Evolutionary conservation across 1,140 invertebrate species (phyloP), one percentile per base, ranked within the genome.

Genomic region (Heterodera schachtii): DNA sequence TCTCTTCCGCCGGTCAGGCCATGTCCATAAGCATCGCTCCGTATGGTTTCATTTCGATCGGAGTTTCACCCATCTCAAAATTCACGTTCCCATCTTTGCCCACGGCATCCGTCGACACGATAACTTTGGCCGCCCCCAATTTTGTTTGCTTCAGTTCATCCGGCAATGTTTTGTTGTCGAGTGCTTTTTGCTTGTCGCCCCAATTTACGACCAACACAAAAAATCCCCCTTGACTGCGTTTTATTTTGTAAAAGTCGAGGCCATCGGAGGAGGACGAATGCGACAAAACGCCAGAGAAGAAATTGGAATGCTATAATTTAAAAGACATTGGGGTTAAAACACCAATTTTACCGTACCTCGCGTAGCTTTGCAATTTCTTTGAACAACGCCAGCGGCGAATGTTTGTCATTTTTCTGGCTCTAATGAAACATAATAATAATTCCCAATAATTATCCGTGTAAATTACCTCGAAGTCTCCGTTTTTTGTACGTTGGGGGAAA

Each of bases 291-390:
- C 75, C 75, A 49, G 66, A 41, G 43, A 21, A 16, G 66, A 76
- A 76, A 47, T 76, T 66, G 21, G 75, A 52, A 44, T 76, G 31
- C 75, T 76, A 8, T n/a, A 76, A 57, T 8, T 21, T 44, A 41
- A 8, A 4, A 76, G 13, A 49, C 41, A 43, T 8, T 74, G 49
- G 49, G 6, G 11, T 74, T 74, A 52, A 76, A 5, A 52, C 43
- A n/a, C 46, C 43, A n/a, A 75, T 41, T 47, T 75, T 76, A 52
- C 1, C 1, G 31, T 31, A 31, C 75, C 75, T 76, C 57, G 66
- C 75, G 75, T n/a, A 76, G 66, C 66, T 76, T 49, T 41, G 75
- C 47, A 57, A 76, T 43, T 76, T 49, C 66, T 64, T 66, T 76
- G 46, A 76, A 76, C 43, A 76, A 41, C 44, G 31, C 16, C 57